Base-by-base conservation (phyloP, 2,113 vertebrate species). In the Stigmatopora argus region DNA sequence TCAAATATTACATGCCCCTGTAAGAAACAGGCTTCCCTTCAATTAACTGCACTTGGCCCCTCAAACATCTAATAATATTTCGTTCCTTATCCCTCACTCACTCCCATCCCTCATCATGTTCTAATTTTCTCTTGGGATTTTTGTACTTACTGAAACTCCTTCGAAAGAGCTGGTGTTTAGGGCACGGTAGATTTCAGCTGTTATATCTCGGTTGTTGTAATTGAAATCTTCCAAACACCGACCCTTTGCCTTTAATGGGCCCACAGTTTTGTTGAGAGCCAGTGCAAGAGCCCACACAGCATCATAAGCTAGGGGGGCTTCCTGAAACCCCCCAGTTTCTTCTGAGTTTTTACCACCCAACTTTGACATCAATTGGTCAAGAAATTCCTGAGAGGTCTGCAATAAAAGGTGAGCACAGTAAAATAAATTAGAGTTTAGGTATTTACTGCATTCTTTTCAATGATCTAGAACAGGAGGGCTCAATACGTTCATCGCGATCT, bases 1-100 rank as follows among this genome's bases (percentile, higher is more conserved):
- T 96, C 95, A 59, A 97, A 97, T 56, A 97, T 94, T 10, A 97
- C 95, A 13, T 96, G 95, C 23, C 95, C 95, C 95, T 97, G 81
- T 5, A 65, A 66, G 69, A 70, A 53, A 69, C 60, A 18, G 1
- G 5, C 5, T 31, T 18, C 15, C 8, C 31, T 8, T 7, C 10
- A 11, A 26, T 21, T 21, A 38, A 15, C 9, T 5, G 35, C 17
- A 51, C 35, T 15, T 31, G 46, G 1, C 38, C 9, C 45, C 17
- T 53, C 34, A 14, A 31, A 19, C 8, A 10, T 14, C 44, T 23
- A 59, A 52, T 6, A 12, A 59, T 18, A 21, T 23, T 5, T 51
- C 18, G 3, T 51, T 23, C 8, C 17, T 45, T 14, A 7, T 9
- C 44, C 38, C 64, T 58, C 13, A 14, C 0, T 57, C 61, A 31